Percentiles rank a stretch among this genome's conserved stretches.
Evolutionary conservation across 1,140 invertebrate species (phyloP).

Genomic region (Charaxes varanes): DNA sequence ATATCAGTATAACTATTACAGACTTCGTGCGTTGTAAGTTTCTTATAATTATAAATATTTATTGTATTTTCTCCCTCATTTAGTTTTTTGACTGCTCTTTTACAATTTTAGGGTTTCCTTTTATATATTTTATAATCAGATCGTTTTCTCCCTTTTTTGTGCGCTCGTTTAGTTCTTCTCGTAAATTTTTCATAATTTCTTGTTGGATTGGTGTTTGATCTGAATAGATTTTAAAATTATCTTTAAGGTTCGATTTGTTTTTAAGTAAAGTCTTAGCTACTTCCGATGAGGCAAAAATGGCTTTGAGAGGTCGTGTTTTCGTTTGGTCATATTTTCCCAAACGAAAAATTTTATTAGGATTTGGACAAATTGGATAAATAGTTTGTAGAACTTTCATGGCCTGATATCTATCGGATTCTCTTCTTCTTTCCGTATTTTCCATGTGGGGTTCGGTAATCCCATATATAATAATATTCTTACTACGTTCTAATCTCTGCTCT

Average conservation of each 20-base stretch:
- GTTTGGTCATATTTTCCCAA: neutral
- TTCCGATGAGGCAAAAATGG: neutral
- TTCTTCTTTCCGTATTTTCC: neutral
- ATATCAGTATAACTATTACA: too few relatives aligned
- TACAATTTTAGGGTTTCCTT: constrained; percentile 25
- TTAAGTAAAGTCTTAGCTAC: neutral
- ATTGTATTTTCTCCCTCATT: constrained; percentile 9
- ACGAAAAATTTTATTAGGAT: neutral
- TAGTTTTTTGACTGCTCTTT: constrained; percentile 14
- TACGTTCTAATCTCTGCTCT: neutral
- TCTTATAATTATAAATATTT: neutral
- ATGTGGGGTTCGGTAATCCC: neutral
- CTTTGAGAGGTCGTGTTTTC: too few relatives aligned
- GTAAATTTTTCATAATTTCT: constrained; percentile 15
- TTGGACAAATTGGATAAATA: neutral
- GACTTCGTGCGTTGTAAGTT: neutral
- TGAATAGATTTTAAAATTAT: constrained; percentile 7
- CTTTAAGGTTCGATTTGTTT: neutral
- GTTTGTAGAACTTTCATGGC: neutral
- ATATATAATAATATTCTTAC: neutral
- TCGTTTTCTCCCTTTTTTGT: constrained; percentile 16
- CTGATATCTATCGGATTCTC: neutral
- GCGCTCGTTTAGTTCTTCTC: constrained; percentile 18
- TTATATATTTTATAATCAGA: constrained; percentile 23
- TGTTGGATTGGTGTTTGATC: constrained; percentile 14